Base-by-base conservation (phyloP, 2,888 invertebrate genomes). In the Sclerodermus sp. region DNA sequence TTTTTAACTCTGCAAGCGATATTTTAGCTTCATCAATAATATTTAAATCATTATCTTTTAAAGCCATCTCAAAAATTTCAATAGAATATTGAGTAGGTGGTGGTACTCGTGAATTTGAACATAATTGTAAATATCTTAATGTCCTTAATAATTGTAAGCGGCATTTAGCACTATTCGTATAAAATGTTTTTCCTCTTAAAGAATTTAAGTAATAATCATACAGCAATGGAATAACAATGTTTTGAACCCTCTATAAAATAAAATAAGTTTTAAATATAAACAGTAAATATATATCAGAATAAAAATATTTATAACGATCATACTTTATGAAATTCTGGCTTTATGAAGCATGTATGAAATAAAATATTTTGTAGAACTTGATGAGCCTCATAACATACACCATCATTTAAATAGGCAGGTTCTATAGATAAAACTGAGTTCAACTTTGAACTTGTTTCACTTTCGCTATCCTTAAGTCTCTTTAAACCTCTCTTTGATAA, bases 41-140 rank as follows among this genome's bases (percentile, higher is more conserved):
- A 9, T 47, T 40, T 2, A 52, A 17, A 53, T 69, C 51, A 10
- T n/a, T 18, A 49, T 77, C 76, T 14, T 57, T 56, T 36, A 65
- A 37, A 30, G 73, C 74, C 58, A 69, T 53, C 13, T 66, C 62
- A 37, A 70, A 74, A 51, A 76, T 64, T 57, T 72, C 62, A 16
- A 74, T 51, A n/a, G 64, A 66, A 55, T 72, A 67, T 42, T 73
- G 69, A 0, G 68, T 66, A 2, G 74, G 70, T n/a, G 67, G 54
- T 30, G 68, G 58, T 2, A 53, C 53, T 29, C 52, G 53, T n/a
- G 60, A 57, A 58, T 76, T 68, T 18, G 71, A 64, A 58, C 68
- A 66, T 38, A 70, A 53, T 50, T 71, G 66, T 36, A 77, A 50
- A 16, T 63, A 58, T 51, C 62, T 64, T 31, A 77, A 53, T 13